These are phyloP conservation scores for Caenorhabditis wallacei DNA, from an alignment of 2,888 invertebrate species.

Conservation along the genomic window DNA sequence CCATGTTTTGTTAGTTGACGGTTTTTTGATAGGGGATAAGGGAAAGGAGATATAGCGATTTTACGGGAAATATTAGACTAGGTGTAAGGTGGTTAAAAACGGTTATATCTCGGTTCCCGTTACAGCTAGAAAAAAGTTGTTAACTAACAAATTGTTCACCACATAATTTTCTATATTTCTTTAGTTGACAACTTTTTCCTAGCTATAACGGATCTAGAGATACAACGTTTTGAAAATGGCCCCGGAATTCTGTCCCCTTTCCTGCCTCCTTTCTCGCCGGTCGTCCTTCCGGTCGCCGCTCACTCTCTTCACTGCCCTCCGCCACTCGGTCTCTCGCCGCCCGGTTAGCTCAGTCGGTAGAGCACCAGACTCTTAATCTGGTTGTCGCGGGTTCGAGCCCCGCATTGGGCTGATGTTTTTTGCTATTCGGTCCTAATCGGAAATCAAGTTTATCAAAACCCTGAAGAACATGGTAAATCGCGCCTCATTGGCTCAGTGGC, in stretches of 20 bases:
- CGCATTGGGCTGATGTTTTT: slow-evolving; percentile 77
- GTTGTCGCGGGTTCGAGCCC: slow-evolving; percentile 82
- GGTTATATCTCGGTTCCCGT: background rate
- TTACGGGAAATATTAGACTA: background rate
- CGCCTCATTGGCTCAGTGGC: slow-evolving; percentile 79
- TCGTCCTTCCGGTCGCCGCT: background rate
- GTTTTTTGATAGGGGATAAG: background rate
- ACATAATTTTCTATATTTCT: too few species aligned
- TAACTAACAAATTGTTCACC: too few species aligned
- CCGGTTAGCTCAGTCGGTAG: slow-evolving; percentile 83
- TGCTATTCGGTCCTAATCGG: background rate
- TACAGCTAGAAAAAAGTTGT: too few species aligned
- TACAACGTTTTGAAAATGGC: too few species aligned
- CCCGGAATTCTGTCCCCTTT: background rate
- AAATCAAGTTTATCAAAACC: background rate
- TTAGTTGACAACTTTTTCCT: too few species aligned
- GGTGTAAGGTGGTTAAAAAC: too few species aligned
- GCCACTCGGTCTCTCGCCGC: slow-evolving; percentile 35
- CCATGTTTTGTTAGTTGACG: too few species aligned
- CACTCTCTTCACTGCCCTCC: background rate
- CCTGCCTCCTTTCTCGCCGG: background rate
- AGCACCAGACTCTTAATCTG: slow-evolving; percentile 83
- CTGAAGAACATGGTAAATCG: too few species aligned
- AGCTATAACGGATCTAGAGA: too few species aligned
- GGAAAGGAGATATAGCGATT: background rate